Conservation (phyloP, 2,888 invertebrate species). For the Erebia ligea region DNA sequence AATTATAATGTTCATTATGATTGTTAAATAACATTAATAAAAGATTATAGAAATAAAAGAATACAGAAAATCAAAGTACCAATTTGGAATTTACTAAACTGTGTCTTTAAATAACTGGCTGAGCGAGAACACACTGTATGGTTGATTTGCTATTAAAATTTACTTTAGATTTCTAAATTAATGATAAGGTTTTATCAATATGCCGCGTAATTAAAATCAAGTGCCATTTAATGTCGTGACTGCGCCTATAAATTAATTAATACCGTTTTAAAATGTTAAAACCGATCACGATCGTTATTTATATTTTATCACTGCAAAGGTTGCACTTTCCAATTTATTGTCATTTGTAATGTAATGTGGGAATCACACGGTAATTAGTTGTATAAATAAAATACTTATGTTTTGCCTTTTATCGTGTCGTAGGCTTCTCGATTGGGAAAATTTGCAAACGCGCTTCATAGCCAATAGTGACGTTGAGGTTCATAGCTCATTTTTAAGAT, state of each 20-base stretch:
- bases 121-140: neutral
- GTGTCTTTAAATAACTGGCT: neutral
- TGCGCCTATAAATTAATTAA: slow-evolving; percentile 26
- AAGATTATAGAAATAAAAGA: no score
- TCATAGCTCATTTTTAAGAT: no score
- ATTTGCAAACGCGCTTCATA: no score
- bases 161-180: slow-evolving; percentile 15
- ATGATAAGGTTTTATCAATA: slow-evolving; percentile 20
- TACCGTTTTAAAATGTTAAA: slow-evolving; percentile 24
- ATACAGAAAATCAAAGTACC: no score
- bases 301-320: slow-evolving; percentile 22
- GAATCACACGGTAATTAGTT: no score
- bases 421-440: no score
- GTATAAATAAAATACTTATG: no score
- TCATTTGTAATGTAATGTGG: neutral
- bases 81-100: no score
- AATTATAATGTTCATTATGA: no score
- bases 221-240: slow-evolving; percentile 29
- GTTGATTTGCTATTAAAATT: slow-evolving; percentile 18
- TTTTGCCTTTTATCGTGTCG: no score
- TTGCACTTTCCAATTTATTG: slow-evolving; percentile 20
- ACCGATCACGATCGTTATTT: slow-evolving; percentile 20
- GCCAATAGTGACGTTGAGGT: no score
- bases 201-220: slow-evolving; percentile 21
- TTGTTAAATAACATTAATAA: no score